Conservation (phyloP, 2,797 vertebrate genomes). For the Sebastes cheni region DNA sequence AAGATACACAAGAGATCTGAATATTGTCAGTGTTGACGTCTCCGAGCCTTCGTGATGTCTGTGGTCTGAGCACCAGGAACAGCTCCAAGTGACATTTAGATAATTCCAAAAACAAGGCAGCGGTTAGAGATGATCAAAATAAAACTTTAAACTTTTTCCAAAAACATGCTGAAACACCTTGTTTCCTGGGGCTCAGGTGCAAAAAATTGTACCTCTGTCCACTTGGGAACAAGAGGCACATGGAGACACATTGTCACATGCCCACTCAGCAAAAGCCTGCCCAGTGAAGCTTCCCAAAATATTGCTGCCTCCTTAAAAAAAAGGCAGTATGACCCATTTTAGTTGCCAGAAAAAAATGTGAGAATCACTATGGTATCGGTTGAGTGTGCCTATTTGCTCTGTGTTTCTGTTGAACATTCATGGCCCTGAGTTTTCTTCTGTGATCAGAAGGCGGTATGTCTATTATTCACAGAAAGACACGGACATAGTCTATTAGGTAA, state of each 20-base stretch:
- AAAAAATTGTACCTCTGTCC: constrained; percentile 5
- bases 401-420: neutral
- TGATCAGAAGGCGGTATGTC: neutral
- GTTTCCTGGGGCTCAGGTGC: constrained; percentile 29
- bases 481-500: neutral
- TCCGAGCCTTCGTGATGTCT: neutral
- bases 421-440: neutral
- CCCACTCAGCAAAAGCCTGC: constrained; percentile 45
- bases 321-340: constrained; percentile 33
- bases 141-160: neutral
- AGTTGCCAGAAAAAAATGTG: neutral
- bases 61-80: neutral
- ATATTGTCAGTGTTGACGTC: neutral
- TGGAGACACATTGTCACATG: constrained; percentile 24
- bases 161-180: constrained; percentile 2
- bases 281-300: constrained; percentile 14
- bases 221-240: constrained; percentile 14
- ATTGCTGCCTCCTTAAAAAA: constrained; percentile 6
- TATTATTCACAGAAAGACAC: neutral
- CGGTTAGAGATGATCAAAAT: neutral
- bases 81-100: neutral
- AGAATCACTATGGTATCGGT: neutral
- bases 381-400: neutral
- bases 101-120: neutral
- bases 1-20: neutral